Conservation (phyloP, 2,797 vertebrate genomes). For the Poeciliopsis gracilis region DNA sequence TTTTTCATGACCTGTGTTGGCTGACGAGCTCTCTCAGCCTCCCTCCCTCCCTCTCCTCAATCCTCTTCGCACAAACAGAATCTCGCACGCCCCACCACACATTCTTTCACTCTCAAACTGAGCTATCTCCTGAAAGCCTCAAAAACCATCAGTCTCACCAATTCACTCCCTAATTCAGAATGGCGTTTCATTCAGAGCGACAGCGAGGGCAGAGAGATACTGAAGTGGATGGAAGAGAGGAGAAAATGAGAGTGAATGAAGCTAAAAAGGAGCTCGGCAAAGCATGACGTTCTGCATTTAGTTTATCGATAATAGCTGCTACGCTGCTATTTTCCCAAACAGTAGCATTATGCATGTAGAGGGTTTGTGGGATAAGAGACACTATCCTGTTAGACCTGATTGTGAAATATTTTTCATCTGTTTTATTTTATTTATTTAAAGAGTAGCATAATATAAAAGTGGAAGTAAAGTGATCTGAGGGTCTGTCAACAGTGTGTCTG, state of each 20-base stretch:
- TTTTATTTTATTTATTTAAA: conserved; percentile 7
- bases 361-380: conserved; percentile 36
- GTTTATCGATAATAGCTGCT: conserved; percentile 46
- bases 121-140: conserved; percentile 67
- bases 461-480: neutral
- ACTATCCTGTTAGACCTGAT: neutral
- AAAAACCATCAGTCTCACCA: conserved; percentile 74
- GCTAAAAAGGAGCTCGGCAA: conserved; percentile 50
- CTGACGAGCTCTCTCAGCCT: conserved; percentile 58
- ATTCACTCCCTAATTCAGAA: conserved; percentile 72
- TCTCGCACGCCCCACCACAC: conserved; percentile 42
- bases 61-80: conserved; percentile 39
- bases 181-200: conserved; percentile 71
- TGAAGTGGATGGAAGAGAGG: conserved; percentile 61
- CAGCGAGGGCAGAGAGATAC: conserved; percentile 54
- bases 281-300: conserved; percentile 57
- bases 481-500: neutral
- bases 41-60: conserved; percentile 13
- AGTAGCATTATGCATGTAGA: conserved; percentile 34
- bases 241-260: conserved; percentile 65
- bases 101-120: conserved; percentile 61
- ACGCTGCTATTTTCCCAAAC: conserved; percentile 8
- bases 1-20: conserved; percentile 73
- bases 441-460: neutral
- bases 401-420: conserved; percentile 2